phyloP scores from a whole-genome alignment of 2,113 vertebrate species.

The Chaenogobius annularis region DNA sequence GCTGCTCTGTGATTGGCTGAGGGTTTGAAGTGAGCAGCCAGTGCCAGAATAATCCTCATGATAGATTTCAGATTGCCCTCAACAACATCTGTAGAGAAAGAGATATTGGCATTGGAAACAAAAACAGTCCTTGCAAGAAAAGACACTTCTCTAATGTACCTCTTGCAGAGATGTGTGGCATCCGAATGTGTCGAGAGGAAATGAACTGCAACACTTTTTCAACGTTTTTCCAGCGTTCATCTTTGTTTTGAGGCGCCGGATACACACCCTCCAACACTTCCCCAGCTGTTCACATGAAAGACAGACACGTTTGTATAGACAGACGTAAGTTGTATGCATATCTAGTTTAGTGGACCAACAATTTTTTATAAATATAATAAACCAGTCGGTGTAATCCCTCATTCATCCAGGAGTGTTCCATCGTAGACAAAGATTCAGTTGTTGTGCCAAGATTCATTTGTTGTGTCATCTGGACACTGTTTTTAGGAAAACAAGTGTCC shows the following conservation, averaged over 20 bases:
- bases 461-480: too few relatives aligned
- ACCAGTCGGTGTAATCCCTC: too few relatives aligned
- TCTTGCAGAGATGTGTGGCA: constrained; percentile 95
- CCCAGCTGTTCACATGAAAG: constrained; percentile 78
- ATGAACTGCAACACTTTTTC: constrained; percentile 93
- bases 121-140: not conserved
- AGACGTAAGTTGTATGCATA: not conserved
- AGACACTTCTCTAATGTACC: constrained; percentile 66
- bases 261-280: constrained; percentile 85
- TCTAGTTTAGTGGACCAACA: not conserved
- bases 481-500: too few relatives aligned
- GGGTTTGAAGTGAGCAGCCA: constrained; percentile 97
- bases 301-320: not conserved
- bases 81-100: constrained; percentile 84
- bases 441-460: too few relatives aligned
- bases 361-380: too few relatives aligned
- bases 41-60: constrained; percentile 93
- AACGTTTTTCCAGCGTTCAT: constrained; percentile 92
- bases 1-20: constrained; percentile 71
- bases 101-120: not conserved
- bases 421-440: too few relatives aligned
- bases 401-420: too few relatives aligned
- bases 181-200: constrained; percentile 91
- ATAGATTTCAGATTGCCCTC: constrained; percentile 95
- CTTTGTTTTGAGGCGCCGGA: constrained; percentile 80